phyloP scores from a whole-genome alignment of 2,797 vertebrate species.

The Enteromius anoplus region DNA sequence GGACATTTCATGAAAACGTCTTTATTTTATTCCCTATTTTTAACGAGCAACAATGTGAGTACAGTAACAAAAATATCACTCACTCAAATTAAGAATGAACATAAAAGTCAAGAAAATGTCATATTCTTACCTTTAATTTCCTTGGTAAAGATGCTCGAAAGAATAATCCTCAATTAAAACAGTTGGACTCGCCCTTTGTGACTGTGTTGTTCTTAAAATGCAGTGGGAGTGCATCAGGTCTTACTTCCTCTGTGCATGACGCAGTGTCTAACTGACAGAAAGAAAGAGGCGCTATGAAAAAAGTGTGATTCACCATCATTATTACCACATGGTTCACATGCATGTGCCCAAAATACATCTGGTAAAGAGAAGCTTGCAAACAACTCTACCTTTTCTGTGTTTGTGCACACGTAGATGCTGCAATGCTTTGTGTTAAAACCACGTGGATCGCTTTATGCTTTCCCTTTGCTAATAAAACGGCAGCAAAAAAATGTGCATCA shows the following conservation, averaged over 20 bases:
- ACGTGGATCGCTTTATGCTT: background rate
- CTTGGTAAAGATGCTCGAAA: background rate
- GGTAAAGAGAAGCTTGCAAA: background rate
- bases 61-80: background rate
- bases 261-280: background rate
- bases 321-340: background rate
- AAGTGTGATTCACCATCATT: background rate
- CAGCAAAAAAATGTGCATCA: background rate
- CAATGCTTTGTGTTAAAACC: background rate
- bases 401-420: background rate
- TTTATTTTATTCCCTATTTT: background rate
- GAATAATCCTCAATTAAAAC: constrained; percentile 21
- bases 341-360: background rate
- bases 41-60: background rate
- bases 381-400: background rate
- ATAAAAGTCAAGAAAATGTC: background rate
- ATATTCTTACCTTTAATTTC: constrained; percentile 23
- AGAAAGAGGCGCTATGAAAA: background rate
- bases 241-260: constrained; percentile 48
- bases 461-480: background rate
- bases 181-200: background rate
- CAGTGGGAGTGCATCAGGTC: background rate
- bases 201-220: background rate
- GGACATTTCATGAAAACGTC: background rate
- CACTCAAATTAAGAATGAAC: background rate